Base-by-base conservation (phyloP, 2,113 vertebrate species). In the Triplophysa siluroides region DNA sequence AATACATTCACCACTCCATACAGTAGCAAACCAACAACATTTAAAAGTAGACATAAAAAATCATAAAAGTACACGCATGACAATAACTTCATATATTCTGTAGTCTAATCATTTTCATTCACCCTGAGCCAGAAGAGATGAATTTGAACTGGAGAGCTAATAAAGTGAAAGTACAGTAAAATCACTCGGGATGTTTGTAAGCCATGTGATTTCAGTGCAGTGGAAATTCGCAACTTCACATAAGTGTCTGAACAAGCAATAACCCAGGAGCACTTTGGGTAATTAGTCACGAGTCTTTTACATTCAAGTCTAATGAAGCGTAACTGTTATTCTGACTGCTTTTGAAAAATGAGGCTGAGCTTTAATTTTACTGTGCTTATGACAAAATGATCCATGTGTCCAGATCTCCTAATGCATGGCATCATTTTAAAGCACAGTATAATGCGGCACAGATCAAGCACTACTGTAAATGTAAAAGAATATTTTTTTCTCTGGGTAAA, bases 181-280 rank as follows among this genome's bases (percentile, higher is more conserved):
- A 73, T 60, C 26, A 73, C 13, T 21, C 47, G 41, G 33, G 33
- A 43, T 61, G 38, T 24, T 74, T 61, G 33, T 45, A 33, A 68
- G 21, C 50, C 41, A 50, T 16, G 38, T 41, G 47, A 63, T 62
- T 70, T 38, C 61, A 62, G 45, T 78, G 38, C 21, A 26, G 33
- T 43, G 63, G 41, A 75, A 75, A 33, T 65, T 78, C 45, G 50
- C 18, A 66, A 60, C 68, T 82, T 56, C 47, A 78, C 60, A 71
- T 58, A 33, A 38, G 47, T 38, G 14, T 61, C 71, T 56, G 63
- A 75, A 76, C 29, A 56, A 75, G 71, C 71, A 83, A 75, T 75
- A 74, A 80, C n/a, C 26, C 61, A 47, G 19, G 38, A 80, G 64
- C 56, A 26, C 58, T 33, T 58, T 38, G 21, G 41, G 23, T 67